Conservation (phyloP, 1,140 invertebrate genomes). For the Platyura marginata region DNA sequence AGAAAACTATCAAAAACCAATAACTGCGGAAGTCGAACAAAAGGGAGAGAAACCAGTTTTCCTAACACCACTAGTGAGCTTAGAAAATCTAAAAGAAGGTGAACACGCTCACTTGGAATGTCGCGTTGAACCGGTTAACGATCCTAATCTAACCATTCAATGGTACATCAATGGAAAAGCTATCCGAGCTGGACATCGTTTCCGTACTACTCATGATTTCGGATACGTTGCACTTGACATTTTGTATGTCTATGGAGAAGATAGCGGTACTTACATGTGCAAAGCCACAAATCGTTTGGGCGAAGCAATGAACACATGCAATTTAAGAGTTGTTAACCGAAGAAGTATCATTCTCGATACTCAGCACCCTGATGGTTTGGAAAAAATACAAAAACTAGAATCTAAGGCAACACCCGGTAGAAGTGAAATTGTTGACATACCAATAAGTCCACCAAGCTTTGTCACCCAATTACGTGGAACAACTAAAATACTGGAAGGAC, state of each 20-base stretch:
- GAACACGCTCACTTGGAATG: conserved; percentile 90
- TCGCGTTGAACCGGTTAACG: conserved; percentile 86
- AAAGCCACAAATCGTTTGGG: conserved; percentile 81
- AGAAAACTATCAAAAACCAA: conserved; percentile 59
- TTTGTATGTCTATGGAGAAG: conserved; percentile 82
- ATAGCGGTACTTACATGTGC: conserved; percentile 87
- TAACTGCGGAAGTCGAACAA: conserved; percentile 55
- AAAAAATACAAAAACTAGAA: conserved; percentile 80
- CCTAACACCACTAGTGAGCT: conserved; percentile 63
- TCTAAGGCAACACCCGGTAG: conserved; percentile 57
- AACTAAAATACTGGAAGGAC: conserved; percentile 65
- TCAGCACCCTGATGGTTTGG: conserved; percentile 80
- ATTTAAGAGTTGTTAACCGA: conserved; percentile 61
- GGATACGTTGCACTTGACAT: conserved; percentile 91
- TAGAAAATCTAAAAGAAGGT: conserved; percentile 75
- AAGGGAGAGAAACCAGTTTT: conserved; percentile 68
- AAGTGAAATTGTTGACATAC: conserved; percentile 62
- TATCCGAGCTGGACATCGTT: conserved; percentile 64
- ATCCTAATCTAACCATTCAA: conserved; percentile 84
- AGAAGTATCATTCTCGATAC: conserved; percentile 74
- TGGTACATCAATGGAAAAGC: conserved; percentile 84
- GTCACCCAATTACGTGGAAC: conserved; percentile 66
- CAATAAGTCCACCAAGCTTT: conserved; percentile 59
- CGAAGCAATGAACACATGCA: conserved; percentile 82
- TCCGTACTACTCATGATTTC: conserved; percentile 85